A percentile compares a stretch with the other conserved stretches of the same genome.
These are phyloP conservation scores for Popillia japonica DNA, from an alignment of 1,140 invertebrate species.

Conservation along the genomic window DNA sequence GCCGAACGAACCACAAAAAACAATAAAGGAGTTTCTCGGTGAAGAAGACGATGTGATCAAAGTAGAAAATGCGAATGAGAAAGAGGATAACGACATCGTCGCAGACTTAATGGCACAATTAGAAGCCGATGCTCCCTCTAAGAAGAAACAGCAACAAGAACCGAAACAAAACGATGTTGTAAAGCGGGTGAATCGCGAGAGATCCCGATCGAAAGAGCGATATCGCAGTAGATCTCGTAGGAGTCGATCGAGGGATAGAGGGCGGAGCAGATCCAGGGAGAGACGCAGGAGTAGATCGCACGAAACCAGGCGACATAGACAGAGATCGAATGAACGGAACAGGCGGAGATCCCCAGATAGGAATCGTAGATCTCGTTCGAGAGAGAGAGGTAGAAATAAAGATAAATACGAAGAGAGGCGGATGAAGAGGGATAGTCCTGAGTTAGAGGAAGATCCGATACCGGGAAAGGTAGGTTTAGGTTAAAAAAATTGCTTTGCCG, in stretches of 20 bases:
- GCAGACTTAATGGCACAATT: slow-evolving; percentile 88
- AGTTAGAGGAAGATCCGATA: slow-evolving; percentile 71
- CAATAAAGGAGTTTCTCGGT: slow-evolving; percentile 54
- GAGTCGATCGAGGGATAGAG: slow-evolving; percentile 46
- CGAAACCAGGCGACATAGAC: slow-evolving; percentile 53
- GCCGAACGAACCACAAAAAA: slow-evolving; percentile 79
- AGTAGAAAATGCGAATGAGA: slow-evolving; percentile 52
- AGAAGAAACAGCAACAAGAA: slow-evolving; percentile 46
- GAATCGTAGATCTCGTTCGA: slow-evolving; percentile 56
- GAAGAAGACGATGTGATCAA: slow-evolving; percentile 55
- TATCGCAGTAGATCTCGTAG: slow-evolving; percentile 49
- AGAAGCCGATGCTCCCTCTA: slow-evolving; percentile 83
- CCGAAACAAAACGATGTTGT: slow-evolving; percentile 54
- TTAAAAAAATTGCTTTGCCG: not conserved
- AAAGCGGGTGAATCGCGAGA: slow-evolving; percentile 55
- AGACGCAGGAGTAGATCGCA: slow-evolving; percentile 55
- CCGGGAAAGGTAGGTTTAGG: slow-evolving; percentile 69
- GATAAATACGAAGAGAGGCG: slow-evolving; percentile 56
- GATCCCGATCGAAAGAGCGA: slow-evolving; percentile 53
- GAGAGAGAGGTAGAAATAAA: slow-evolving; percentile 50
- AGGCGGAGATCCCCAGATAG: slow-evolving; percentile 57
- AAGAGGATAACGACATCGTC: slow-evolving; percentile 68
- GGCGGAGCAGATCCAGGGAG: slow-evolving; percentile 56
- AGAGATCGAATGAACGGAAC: slow-evolving; percentile 54
- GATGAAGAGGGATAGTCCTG: slow-evolving; percentile 61